These are phyloP conservation scores for Heliconius melpomene DNA, from an alignment of 1,140 invertebrate genomes.

Conservation along the genomic window DNA sequence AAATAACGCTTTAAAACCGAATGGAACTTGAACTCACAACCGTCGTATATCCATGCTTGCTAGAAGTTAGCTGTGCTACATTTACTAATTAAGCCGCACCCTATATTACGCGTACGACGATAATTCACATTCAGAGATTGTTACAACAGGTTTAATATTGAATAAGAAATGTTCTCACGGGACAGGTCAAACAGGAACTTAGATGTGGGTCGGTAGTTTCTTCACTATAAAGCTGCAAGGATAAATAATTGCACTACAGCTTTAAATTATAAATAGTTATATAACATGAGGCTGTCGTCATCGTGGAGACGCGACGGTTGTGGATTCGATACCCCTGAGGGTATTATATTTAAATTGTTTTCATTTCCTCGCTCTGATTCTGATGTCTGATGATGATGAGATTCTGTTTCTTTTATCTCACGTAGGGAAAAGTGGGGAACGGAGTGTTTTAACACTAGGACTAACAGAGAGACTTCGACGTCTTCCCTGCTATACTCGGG, in stretches of 20 bases:
- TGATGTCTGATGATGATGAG: too few species aligned
- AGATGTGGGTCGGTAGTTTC: slow-evolving; percentile 4
- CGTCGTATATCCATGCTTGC: too few species aligned
- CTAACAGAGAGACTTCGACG: too few species aligned
- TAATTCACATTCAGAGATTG: slow-evolving; percentile 2
- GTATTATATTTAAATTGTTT: background rate
- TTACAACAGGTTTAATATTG: slow-evolving; percentile 13
- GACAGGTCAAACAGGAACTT: slow-evolving; percentile 14
- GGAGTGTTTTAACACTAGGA: background rate
- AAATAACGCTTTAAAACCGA: too few species aligned
- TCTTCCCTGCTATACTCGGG: background rate
- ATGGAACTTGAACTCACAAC: background rate
- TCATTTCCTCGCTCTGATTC: too few species aligned
- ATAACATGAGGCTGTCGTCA: background rate
- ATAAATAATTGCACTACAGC: background rate
- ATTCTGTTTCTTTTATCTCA: background rate
- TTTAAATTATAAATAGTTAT: background rate
- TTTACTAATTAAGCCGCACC: background rate
- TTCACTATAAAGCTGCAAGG: background rate
- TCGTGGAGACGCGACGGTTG: background rate
- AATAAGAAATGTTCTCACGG: slow-evolving; percentile 7
- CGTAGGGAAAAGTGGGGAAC: too few species aligned
- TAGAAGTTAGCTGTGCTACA: background rate
- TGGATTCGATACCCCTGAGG: background rate
- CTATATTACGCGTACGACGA: background rate